Conservation (phyloP, 1,140 invertebrate species). For the Watersipora subatra region DNA sequence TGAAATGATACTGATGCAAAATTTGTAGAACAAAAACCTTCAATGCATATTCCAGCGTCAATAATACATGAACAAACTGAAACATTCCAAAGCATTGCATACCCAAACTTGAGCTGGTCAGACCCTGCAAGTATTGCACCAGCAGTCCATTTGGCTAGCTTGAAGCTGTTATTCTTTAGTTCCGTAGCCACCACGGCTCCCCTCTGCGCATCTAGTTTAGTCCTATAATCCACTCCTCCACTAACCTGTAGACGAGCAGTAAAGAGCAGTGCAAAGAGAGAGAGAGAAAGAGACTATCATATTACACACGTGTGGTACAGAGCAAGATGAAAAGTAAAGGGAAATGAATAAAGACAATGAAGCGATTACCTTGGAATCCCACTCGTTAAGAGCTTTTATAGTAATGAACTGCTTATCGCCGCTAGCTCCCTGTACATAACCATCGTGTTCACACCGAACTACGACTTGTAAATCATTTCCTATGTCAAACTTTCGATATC, state of each 20-base stretch:
- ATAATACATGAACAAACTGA: too few relatives aligned
- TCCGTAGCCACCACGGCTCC: slow-evolving; percentile 97
- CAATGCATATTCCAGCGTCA: too few relatives aligned
- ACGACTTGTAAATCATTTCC: slow-evolving; percentile 84
- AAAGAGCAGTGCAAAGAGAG: background rate
- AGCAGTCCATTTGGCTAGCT: slow-evolving; percentile 97
- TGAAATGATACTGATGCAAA: too few relatives aligned
- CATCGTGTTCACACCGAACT: slow-evolving; percentile 89
- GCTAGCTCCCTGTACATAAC: slow-evolving; percentile 75
- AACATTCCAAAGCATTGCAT: too few relatives aligned
- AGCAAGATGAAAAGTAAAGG: background rate
- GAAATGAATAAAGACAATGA: slow-evolving; percentile 8
- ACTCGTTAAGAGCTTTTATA: slow-evolving; percentile 96
- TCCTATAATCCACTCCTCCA: slow-evolving; percentile 93
- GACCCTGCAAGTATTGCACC: slow-evolving; percentile 80
- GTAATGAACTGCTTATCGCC: slow-evolving; percentile 82
- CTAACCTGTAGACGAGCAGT: slow-evolving; percentile 47
- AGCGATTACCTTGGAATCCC: too few relatives aligned
- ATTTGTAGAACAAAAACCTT: too few relatives aligned
- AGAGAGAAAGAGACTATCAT: background rate
- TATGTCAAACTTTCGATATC: slow-evolving; percentile 91
- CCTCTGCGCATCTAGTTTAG: slow-evolving; percentile 89
- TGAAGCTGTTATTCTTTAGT: slow-evolving; percentile 93
- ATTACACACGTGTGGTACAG: too few relatives aligned
- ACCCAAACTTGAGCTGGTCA: slow-evolving; percentile 93